Evolutionary conservation across 2,797 vertebrate species (phyloP).

Genomic region (Basileuterus tristriatus): DNA sequence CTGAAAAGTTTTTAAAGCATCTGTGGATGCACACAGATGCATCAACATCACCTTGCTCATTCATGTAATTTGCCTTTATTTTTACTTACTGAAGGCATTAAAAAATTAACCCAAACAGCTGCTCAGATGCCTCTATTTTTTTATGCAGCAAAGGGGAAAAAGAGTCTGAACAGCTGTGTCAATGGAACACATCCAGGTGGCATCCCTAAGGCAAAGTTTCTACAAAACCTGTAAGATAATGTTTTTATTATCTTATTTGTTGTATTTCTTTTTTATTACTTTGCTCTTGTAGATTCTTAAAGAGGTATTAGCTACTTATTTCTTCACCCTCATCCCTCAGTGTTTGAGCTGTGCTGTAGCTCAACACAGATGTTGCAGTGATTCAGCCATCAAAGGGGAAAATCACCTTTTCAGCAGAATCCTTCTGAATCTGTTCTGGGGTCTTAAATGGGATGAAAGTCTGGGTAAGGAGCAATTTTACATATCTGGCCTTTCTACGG

Average conservation of each 20-base stretch:
- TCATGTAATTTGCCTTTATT: slow-evolving; percentile 1
- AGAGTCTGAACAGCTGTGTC: slow-evolving; percentile 24
- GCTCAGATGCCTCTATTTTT: background rate
- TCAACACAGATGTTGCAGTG: background rate
- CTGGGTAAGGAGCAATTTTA: background rate
- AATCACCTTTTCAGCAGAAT: background rate
- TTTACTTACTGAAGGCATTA: slow-evolving; percentile 42
- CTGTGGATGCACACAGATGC: background rate
- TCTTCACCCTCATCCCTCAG: background rate
- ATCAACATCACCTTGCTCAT: background rate
- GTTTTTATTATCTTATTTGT: slow-evolving; percentile 27
- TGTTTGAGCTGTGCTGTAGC: background rate
- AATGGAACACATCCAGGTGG: slow-evolving; percentile 43
- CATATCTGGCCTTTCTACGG: background rate
- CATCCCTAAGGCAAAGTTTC: slow-evolving; percentile 33
- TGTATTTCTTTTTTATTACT: slow-evolving; percentile 23
- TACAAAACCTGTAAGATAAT: slow-evolving; percentile 32
- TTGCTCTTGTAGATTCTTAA: background rate
- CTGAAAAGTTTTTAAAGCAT: background rate
- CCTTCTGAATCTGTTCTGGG: background rate
- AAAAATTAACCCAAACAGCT: slow-evolving; percentile 33
- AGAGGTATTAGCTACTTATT: background rate
- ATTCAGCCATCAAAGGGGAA: background rate
- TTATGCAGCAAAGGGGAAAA: background rate
- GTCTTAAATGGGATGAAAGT: background rate